Evolutionary conservation across 2,113 vertebrate genomes (phyloP).

Genomic region (Tamias sibiricus): DNA sequence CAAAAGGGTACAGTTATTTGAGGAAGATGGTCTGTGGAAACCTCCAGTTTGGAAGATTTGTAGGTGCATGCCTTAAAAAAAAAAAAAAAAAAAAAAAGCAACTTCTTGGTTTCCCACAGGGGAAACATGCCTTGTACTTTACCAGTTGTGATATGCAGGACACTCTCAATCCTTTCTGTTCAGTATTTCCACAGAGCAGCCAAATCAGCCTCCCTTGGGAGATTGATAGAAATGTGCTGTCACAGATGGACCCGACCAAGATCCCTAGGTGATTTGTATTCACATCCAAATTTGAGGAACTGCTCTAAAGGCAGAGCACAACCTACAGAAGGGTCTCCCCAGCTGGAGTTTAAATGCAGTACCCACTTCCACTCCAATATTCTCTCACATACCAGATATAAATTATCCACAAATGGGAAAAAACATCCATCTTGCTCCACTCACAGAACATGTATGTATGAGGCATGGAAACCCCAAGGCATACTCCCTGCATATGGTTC

Average conservation of each 20-base stretch:
- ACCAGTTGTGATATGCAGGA: neutral
- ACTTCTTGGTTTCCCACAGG: neutral
- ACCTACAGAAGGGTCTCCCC: neutral
- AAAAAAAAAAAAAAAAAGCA: neutral
- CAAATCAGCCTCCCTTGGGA: neutral
- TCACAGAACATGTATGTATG: neutral
- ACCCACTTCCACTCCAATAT: rapidly evolving
- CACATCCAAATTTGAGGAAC: constrained; percentile 11
- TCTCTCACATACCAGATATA: neutral
- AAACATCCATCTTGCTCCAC: neutral
- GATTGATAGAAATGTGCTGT: neutral
- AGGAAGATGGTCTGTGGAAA: neutral
- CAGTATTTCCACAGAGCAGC: neutral
- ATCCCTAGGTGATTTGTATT: neutral
- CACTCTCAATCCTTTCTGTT: neutral
- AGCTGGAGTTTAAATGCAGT: neutral
- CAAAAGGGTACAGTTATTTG: neutral
- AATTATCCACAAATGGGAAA: neutral
- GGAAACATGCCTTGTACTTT: neutral
- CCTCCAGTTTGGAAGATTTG: neutral
- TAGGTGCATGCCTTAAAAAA: neutral
- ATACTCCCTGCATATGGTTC: too few species aligned
- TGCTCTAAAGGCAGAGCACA: neutral
- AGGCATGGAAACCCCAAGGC: neutral
- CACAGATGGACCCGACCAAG: neutral